Evolutionary conservation across 2,113 vertebrate genomes (phyloP).

Genomic region (Neofelis nebulosa): DNA sequence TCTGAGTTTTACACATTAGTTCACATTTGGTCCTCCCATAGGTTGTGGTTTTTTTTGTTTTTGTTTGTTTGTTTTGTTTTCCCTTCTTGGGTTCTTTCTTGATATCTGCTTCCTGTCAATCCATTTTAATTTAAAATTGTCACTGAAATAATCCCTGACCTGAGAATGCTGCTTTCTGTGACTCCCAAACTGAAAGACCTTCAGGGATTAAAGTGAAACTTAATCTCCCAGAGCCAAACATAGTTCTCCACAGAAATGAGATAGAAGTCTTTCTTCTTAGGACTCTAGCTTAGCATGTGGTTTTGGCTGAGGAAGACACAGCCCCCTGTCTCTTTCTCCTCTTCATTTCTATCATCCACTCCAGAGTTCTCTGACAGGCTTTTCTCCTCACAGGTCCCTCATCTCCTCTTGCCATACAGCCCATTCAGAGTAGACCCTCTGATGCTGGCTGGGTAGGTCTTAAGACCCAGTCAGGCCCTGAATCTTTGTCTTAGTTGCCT

Average conservation of each 20-base stretch:
- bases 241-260: not conserved
- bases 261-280: not conserved
- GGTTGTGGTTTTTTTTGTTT: not conserved
- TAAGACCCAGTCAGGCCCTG: not conserved
- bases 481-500: not conserved
- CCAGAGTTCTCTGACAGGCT: too few species aligned
- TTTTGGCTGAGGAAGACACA: not conserved
- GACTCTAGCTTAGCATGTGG: not conserved
- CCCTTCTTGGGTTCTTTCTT: not conserved
- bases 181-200: not conserved
- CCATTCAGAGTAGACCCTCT: not conserved
- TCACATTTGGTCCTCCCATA: not conserved
- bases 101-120: not conserved
- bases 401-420: not conserved
- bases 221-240: not conserved
- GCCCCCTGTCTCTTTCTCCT: fast-evolving
- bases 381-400: fast-evolving
- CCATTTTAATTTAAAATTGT: not conserved
- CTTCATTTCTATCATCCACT: not conserved
- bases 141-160: not conserved
- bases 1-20: not conserved
- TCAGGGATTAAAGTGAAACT: not conserved
- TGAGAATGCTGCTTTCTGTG: not conserved
- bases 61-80: not conserved
- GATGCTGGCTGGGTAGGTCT: not conserved